These are phyloP conservation scores for Bovichtus variegatus DNA, from an alignment of 2,797 vertebrate species.

Conservation along the genomic window DNA sequence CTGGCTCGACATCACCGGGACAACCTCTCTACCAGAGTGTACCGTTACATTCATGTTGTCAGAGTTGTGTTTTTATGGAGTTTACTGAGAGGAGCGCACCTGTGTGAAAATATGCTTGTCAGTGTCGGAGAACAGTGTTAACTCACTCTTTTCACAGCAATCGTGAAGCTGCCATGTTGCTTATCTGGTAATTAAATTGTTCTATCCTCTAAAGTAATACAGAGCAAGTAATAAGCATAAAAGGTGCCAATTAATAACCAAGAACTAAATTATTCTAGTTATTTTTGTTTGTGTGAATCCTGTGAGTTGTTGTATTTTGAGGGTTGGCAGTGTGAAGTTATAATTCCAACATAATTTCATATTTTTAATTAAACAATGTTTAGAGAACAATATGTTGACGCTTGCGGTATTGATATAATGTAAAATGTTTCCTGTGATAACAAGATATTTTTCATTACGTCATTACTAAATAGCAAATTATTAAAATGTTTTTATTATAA, in stretches of 20 bases:
- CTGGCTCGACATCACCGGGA: slow-evolving; percentile 41
- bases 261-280: background rate
- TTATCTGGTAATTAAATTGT: slow-evolving; percentile 27
- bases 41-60: slow-evolving; percentile 39
- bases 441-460: background rate
- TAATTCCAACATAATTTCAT: background rate
- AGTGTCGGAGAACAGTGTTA: slow-evolving; percentile 3
- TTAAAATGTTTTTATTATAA: background rate
- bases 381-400: background rate
- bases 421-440: background rate
- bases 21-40: slow-evolving; percentile 31
- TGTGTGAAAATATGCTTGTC: background rate
- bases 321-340: background rate
- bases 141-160: slow-evolving; percentile 8
- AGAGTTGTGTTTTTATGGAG: slow-evolving; percentile 11
- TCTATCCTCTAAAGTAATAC: background rate
- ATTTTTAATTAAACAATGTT: background rate
- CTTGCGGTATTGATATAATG: background rate
- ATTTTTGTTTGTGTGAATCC: background rate
- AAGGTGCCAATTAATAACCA: background rate
- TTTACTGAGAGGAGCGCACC: slow-evolving; percentile 14
- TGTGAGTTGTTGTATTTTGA: background rate
- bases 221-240: slow-evolving; percentile 7
- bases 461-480: background rate
- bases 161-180: background rate